Conservation (phyloP, 92 coral and sea anemone species). For the Phymanthus crucifer region DNA sequence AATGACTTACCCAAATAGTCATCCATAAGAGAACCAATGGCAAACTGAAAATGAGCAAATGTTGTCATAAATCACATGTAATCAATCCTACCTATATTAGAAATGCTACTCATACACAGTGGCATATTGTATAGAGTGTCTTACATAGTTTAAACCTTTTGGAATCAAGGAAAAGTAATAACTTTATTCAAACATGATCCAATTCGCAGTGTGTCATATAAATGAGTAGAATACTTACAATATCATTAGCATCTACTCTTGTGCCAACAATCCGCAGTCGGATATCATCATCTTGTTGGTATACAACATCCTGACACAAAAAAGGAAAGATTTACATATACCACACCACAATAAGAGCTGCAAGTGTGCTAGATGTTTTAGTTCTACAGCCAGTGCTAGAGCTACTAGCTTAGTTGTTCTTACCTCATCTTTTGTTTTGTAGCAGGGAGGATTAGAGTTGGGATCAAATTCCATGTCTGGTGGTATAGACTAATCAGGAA, state of each 20-base stretch:
- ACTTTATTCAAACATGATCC: too few species aligned
- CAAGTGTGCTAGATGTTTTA: too few species aligned
- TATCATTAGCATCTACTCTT: slow-evolving; percentile 97
- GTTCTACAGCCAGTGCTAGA: not conserved
- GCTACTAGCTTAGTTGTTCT: not conserved
- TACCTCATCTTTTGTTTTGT: slow-evolving; percentile 95
- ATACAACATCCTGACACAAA: slow-evolving; percentile 78
- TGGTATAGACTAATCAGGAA: slow-evolving; percentile 77
- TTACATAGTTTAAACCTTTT: not conserved
- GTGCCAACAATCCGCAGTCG: slow-evolving; percentile 95
- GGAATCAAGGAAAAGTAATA: too few species aligned
- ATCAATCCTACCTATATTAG: not conserved
- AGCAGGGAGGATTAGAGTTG: slow-evolving; percentile 91
- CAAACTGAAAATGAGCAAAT: slow-evolving; percentile 71
- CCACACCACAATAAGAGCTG: too few species aligned
- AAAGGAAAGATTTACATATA: too few species aligned
- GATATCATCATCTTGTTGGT: slow-evolving; percentile 96
- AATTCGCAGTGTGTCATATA: too few species aligned
- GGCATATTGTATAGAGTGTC: not conserved
- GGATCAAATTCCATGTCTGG: slow-evolving; percentile 98
- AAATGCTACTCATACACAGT: not conserved
- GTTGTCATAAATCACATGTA: not conserved
- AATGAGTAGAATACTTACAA: slow-evolving; percentile 62
- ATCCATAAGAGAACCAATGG: slow-evolving; percentile 98
- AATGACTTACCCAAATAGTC: slow-evolving; percentile 81